Conservation (phyloP, 2,888 invertebrate species). For the Acleris sparsana region DNA sequence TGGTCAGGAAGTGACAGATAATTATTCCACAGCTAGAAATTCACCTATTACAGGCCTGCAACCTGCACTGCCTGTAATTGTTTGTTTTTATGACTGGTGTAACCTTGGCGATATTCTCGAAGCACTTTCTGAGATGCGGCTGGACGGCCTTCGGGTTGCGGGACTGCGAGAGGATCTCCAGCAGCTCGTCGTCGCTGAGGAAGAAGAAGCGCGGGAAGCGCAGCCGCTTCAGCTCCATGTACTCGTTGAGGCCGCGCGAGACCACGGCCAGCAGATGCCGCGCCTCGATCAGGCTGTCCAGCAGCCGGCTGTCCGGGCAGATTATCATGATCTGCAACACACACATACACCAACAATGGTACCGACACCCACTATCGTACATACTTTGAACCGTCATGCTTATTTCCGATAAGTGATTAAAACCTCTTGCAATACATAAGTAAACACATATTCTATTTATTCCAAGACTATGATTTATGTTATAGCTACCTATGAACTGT, state of each 20-base stretch:
- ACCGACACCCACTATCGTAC: neutral
- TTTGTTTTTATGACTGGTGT: too few relatives aligned
- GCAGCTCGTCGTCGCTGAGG: slow-evolving; percentile 91
- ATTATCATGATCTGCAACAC: slow-evolving; percentile 83
- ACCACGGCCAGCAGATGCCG: slow-evolving; percentile 88
- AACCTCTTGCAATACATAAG: too few relatives aligned
- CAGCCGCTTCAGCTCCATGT: slow-evolving; percentile 89
- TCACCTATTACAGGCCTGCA: too few relatives aligned
- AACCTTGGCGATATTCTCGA: slow-evolving; percentile 89
- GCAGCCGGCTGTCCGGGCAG: slow-evolving; percentile 85
- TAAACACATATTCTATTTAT: neutral
- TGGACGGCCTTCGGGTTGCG: slow-evolving; percentile 90
- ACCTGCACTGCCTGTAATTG: too few relatives aligned
- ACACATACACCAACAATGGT: neutral
- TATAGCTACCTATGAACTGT: too few relatives aligned
- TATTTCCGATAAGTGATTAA: too few relatives aligned
- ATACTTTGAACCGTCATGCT: too few relatives aligned
- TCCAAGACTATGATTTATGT: neutral
- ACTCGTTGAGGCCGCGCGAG: slow-evolving; percentile 89
- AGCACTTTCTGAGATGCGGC: slow-evolving; percentile 92
- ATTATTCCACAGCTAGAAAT: too few relatives aligned
- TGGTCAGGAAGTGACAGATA: too few relatives aligned
- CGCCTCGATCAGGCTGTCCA: slow-evolving; percentile 88
- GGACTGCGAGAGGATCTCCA: slow-evolving; percentile 92
- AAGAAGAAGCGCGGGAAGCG: slow-evolving; percentile 91